Conservation (phyloP, 1,140 invertebrate genomes). For the Ganaspis sp. region DNA sequence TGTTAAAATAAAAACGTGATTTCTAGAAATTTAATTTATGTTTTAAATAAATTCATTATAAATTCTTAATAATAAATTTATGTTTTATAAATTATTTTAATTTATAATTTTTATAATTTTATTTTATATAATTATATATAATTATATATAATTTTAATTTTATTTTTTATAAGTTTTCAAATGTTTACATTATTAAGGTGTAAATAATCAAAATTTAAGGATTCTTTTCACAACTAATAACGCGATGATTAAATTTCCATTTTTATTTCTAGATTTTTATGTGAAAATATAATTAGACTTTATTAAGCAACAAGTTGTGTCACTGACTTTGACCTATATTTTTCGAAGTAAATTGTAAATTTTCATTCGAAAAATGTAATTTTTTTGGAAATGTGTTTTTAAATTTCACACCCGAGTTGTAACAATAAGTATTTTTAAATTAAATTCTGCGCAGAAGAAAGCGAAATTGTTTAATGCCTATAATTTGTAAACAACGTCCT, state of each 20-base stretch:
- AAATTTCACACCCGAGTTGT: not conserved
- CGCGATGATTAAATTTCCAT: not conserved
- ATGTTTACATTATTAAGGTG: too few relatives aligned
- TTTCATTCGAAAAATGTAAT: not conserved
- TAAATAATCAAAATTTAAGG: too few relatives aligned
- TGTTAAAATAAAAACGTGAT: too few relatives aligned
- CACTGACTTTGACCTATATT: not conserved
- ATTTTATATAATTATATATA: too few relatives aligned
- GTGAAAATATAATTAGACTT: not conserved
- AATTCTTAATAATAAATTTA: too few relatives aligned
- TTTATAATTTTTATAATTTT: too few relatives aligned
- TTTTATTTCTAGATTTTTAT: not conserved
- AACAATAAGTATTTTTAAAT: not conserved
- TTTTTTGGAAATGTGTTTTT: too few relatives aligned
- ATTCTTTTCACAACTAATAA: not conserved
- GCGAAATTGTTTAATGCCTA: not conserved
- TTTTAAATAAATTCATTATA: too few relatives aligned
- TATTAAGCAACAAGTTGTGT: not conserved
- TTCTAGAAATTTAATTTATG: too few relatives aligned
- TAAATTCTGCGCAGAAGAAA: not conserved
- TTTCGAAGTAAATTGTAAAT: not conserved
- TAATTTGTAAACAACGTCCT: not conserved
- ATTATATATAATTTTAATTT: too few relatives aligned
- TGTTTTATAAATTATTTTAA: too few relatives aligned
- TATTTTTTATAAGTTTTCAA: too few relatives aligned